A percentile compares a stretch with the other conserved stretches of the same genome.
phyloP scores from a whole-genome alignment of 2,113 vertebrate species.

The Bufo gargarizans region DNA sequence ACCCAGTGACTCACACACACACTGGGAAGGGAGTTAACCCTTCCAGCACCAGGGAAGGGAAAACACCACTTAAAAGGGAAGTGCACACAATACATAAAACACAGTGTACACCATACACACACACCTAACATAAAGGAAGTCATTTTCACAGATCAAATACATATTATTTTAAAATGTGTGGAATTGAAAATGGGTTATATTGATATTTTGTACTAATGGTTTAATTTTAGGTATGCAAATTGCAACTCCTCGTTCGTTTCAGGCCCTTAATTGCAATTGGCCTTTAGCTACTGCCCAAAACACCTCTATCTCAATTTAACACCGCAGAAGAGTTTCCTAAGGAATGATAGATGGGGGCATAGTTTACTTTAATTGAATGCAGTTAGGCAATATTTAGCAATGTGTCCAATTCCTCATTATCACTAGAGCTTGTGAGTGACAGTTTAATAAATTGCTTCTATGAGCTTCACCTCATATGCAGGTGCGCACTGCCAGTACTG shows the following conservation, averaged over 20 bases:
- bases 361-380: not conserved
- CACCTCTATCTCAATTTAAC: not conserved
- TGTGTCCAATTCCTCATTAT: not conserved
- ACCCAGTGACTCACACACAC: too few species aligned
- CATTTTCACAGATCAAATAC: too few species aligned
- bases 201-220: not conserved
- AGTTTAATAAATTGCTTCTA: constrained; percentile 1
- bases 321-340: not conserved
- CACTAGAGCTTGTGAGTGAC: not conserved
- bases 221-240: not conserved
- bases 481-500: not conserved
- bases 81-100: too few species aligned
- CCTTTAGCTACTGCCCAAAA: not conserved
- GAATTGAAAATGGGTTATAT: too few species aligned
- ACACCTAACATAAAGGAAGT: too few species aligned
- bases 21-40: too few species aligned
- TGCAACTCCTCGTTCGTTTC: not conserved
- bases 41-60: too few species aligned
- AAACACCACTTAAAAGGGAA: too few species aligned
- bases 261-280: not conserved
- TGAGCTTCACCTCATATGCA: not conserved
- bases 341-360: not conserved
- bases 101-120: too few species aligned
- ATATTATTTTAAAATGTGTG: too few species aligned
- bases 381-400: not conserved